Evolutionary conservation across 2,113 vertebrate genomes (phyloP).

Genomic region (Callaeas wilsoni): DNA sequence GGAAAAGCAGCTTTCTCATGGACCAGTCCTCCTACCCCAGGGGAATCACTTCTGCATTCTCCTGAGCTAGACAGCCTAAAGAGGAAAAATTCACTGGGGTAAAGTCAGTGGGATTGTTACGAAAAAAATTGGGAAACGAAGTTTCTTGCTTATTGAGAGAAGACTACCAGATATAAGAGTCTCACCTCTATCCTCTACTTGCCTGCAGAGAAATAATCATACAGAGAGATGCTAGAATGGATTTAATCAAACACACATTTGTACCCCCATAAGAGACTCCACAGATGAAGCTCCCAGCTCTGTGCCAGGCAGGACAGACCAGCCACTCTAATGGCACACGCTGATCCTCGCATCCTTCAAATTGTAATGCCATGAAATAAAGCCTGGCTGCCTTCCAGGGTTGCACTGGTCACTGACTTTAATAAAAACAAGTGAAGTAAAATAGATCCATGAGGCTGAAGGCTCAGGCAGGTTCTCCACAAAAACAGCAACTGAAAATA

Average conservation of each 20-base stretch:
- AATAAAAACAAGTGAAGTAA: constrained; percentile 10
- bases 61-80: background rate
- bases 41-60: background rate
- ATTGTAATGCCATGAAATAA: background rate
- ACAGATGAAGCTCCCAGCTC: background rate
- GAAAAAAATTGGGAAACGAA: background rate
- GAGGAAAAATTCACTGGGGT: background rate
- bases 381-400: background rate
- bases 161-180: background rate
- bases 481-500: background rate
- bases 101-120: background rate
- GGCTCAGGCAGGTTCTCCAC: background rate
- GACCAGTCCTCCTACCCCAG: background rate
- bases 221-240: background rate
- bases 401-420: background rate
- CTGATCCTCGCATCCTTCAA: background rate
- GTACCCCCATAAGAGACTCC: background rate
- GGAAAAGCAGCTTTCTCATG: background rate
- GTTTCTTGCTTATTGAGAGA: background rate
- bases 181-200: background rate
- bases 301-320: background rate
- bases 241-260: background rate
- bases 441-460: background rate
- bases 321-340: rapidly evolving
- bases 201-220: background rate